These are phyloP conservation scores for Podarcis siculus DNA, from an alignment of 2,797 vertebrate genomes.

Conservation along the genomic window DNA sequence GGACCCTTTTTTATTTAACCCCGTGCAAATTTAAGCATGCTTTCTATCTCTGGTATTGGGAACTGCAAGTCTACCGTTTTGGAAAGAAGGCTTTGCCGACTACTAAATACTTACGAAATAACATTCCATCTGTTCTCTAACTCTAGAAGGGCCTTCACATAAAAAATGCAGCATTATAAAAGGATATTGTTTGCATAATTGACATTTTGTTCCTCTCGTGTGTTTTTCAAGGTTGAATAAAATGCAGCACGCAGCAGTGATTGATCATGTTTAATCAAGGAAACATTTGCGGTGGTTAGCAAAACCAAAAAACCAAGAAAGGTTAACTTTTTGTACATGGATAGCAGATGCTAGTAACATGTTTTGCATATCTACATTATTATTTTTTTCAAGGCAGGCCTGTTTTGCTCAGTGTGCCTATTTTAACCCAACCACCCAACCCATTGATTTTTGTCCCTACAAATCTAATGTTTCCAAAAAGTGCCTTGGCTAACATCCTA, in stretches of 20 bases:
- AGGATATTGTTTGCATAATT: neutral
- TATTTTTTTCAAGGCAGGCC: neutral
- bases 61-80: neutral
- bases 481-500: neutral
- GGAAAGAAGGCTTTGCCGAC: slow-evolving; percentile 12
- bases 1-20: neutral
- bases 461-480: neutral
- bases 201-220: neutral
- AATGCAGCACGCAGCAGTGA: neutral
- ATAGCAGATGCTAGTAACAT: neutral
- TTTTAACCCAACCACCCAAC: neutral
- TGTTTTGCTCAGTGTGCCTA: neutral
- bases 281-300: slow-evolving; percentile 23
- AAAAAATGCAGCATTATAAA: slow-evolving; percentile 6
- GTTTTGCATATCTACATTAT: neutral
- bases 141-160: slow-evolving; percentile 3
- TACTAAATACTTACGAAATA: slow-evolving; percentile 12
- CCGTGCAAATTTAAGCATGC: neutral
- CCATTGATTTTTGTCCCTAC: neutral
- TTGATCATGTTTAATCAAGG: slow-evolving; percentile 8
- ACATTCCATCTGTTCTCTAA: slow-evolving; percentile 29
- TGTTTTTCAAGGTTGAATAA: slow-evolving; percentile 15
- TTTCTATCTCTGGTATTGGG: neutral
- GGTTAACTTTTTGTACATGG: neutral
- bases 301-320: slow-evolving; percentile 5